Evolutionary conservation across 2,113 vertebrate genomes (phyloP).

Genomic region (Ammodytes marinus): DNA sequence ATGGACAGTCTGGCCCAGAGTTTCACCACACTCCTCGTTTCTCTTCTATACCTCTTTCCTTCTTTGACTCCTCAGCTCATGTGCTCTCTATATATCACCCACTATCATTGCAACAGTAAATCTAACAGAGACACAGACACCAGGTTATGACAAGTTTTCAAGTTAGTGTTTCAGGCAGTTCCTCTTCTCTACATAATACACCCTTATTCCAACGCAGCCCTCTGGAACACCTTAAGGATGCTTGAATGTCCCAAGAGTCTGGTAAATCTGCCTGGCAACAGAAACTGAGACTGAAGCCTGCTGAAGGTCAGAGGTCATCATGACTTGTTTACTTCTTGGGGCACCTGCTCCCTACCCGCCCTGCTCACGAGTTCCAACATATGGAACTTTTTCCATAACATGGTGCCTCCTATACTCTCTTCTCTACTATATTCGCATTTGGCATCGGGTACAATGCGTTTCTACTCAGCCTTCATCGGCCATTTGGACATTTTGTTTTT

Average conservation of each 20-base stretch:
- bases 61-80: background rate
- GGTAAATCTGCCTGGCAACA: slow-evolving; percentile 54
- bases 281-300: slow-evolving; percentile 42
- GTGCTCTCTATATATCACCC: slow-evolving; percentile 10
- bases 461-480: no score
- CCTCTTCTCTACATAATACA: slow-evolving; percentile 11
- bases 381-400: no score
- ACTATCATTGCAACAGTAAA: slow-evolving; percentile 25
- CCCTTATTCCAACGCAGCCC: slow-evolving; percentile 6
- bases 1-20: background rate
- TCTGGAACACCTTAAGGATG: slow-evolving; percentile 30
- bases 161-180: slow-evolving; percentile 24
- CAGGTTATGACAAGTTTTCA: slow-evolving; percentile 39
- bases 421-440: no score
- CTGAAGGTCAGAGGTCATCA: slow-evolving; percentile 54
- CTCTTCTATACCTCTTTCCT: background rate
- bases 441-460: no score
- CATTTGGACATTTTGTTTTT: no score
- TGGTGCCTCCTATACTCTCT: no score
- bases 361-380: slow-evolving; percentile 1
- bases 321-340: slow-evolving; percentile 46
- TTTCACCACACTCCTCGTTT: slow-evolving; percentile 18
- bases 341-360: slow-evolving; percentile 41
- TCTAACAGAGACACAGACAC: slow-evolving; percentile 42
- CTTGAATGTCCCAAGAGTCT: slow-evolving; percentile 25